Percentiles rank a stretch among this genome's conserved stretches.
Evolutionary conservation across 1,140 invertebrate species (phyloP).

Genomic region (Orchesella cincta): DNA sequence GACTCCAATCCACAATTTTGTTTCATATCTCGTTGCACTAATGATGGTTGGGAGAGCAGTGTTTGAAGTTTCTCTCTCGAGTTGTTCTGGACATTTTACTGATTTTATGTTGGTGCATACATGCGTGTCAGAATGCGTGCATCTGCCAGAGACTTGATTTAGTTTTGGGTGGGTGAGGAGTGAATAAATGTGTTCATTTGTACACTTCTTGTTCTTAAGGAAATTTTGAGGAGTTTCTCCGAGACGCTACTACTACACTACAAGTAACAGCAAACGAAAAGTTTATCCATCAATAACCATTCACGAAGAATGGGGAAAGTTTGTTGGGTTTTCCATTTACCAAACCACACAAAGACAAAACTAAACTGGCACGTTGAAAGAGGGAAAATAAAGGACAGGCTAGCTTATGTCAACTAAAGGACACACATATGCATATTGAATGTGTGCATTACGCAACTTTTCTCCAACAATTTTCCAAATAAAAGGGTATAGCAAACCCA

Average conservation of each 20-base stretch:
- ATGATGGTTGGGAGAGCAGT: no score
- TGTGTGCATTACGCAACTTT: constrained; percentile 1
- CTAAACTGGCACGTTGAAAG: not conserved
- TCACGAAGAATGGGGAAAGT: constrained; percentile 1
- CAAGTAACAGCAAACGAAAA: no score
- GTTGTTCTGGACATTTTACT: constrained; percentile 17
- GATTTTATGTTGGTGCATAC: constrained; percentile 23
- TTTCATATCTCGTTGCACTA: no score
- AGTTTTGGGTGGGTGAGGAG: not conserved
- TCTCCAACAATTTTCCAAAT: not conserved
- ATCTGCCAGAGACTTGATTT: not conserved
- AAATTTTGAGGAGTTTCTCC: not conserved
- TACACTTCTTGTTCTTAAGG: not conserved
- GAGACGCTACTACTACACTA: not conserved
- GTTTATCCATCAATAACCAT: constrained; percentile 20
- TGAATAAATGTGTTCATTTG: not conserved
- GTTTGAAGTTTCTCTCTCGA: not conserved
- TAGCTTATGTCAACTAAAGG: not conserved
- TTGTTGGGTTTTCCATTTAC: no score
- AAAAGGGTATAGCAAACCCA: not conserved
- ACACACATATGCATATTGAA: constrained; percentile 2
- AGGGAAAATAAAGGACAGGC: not conserved
- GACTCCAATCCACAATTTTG: not conserved
- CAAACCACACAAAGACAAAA: no score
- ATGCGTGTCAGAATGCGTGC: not conserved